These are phyloP conservation scores for Sinonovacula constricta DNA, from an alignment of 1,140 invertebrate species.

Conservation along the genomic window DNA sequence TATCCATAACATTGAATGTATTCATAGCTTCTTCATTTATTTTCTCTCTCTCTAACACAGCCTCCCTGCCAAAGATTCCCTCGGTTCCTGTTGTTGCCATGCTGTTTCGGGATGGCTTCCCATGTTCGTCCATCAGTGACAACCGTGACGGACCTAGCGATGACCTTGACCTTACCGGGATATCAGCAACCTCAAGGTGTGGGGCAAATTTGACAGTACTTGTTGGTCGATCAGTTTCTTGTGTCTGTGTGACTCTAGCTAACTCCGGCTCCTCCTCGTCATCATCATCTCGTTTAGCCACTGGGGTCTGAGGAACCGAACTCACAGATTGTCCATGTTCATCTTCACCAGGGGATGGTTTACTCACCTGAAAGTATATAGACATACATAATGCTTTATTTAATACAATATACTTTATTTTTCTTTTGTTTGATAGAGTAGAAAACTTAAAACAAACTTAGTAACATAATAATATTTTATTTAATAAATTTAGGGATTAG, in stretches of 20 bases:
- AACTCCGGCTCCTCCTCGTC: conserved; percentile 14
- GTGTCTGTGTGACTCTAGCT: conserved; percentile 15
- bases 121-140: conserved; percentile 47
- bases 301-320: conserved; percentile 18
- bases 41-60: conserved; percentile 63
- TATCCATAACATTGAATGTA: conserved; percentile 62
- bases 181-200: conserved; percentile 54
- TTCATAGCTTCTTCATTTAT: conserved; percentile 63
- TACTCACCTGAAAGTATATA: too few species aligned
- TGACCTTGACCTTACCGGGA: conserved; percentile 47
- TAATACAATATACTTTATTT: background rate
- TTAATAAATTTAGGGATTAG: too few species aligned
- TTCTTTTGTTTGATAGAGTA: background rate
- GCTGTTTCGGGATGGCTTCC: conserved; percentile 47
- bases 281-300: conserved; percentile 35
- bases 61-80: conserved; percentile 64
- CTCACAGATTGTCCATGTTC: background rate
- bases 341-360: too few species aligned
- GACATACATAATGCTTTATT: too few species aligned
- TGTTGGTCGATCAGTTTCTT: conserved; percentile 47
- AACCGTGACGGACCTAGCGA: conserved; percentile 52
- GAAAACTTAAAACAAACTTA: too few species aligned
- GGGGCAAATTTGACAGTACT: conserved; percentile 61
- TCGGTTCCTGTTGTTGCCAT: conserved; percentile 45
- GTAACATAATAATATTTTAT: too few species aligned